Evolutionary conservation across 2,797 vertebrate species (phyloP), one percentile per base, ranked within the genome.

Genomic region (Odontamblyopus rebecca): DNA sequence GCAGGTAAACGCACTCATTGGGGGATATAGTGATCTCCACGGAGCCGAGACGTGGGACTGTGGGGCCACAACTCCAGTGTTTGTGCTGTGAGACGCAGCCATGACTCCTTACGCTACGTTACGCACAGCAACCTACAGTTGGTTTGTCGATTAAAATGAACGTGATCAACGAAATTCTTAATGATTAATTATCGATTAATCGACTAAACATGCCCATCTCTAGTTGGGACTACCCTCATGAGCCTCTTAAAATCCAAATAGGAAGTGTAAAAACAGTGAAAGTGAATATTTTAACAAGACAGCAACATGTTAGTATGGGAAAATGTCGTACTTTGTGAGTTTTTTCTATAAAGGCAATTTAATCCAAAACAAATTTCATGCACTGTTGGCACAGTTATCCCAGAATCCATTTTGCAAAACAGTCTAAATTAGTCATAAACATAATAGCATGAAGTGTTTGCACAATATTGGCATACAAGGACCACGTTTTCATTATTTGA

Each of bases 191-290:
- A 30, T 30, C 30, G 30, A 30, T 30, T 30, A 30, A 30, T 30
- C 30, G 30, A 30, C 30, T 30, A 30, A 30, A 30, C 30, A 30
- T 30, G 30, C 30, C 30, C 30, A 30, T 30, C 30, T 4, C 30
- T 30, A 30, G 30, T 30, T 23, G 23, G 23, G 51, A 69, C 66
- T 69, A 67, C 68, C 63, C 67, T 74, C 48, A 35, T 70, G 66
- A 74, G 73, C 35, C 60, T 61, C 56, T 69, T 56, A 78, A 74
- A 60, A 50, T 48, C 11, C 6, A 27, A 27, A 27, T 15, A 3
- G 6, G 13, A 16, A 29, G 15, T 64, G 63, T 18, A 50, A 16
- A 50, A 65, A 48, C 64, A 50, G 26, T 16, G 11, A 44, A 26
- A 26, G 38, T n/a, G 61, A 63, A 63, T 23, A 44, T 5, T 38